Percentiles rank a stretch among this genome's conserved stretches.
Evolutionary conservation across 2,888 invertebrate genomes (phyloP).

Genomic region (Phania funesta): DNA sequence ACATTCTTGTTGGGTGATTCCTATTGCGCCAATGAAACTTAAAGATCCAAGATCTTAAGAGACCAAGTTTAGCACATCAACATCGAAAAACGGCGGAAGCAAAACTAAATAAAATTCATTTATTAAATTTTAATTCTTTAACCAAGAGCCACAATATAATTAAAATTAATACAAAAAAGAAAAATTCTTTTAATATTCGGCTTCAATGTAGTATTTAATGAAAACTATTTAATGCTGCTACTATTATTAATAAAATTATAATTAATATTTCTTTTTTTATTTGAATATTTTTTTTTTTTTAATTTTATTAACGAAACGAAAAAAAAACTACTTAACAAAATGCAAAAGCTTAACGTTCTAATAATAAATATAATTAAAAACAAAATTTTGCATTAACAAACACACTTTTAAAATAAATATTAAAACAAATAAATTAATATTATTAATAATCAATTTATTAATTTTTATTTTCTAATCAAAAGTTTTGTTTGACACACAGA

Average conservation of each 20-base stretch:
- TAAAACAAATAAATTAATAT: constrained; percentile 8
- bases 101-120: no score
- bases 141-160: background rate
- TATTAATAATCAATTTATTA: constrained; percentile 29
- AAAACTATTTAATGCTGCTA: constrained; percentile 26
- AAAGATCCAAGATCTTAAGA: no score
- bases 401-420: constrained; percentile 25
- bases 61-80: no score
- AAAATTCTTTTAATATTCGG: constrained; percentile 25
- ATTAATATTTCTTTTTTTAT: constrained; percentile 7
- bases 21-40: no score
- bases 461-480: constrained; percentile 41
- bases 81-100: no score
- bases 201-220: constrained; percentile 23
- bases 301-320: constrained; percentile 7
- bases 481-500: constrained; percentile 60
- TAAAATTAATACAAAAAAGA: background rate
- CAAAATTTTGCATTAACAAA: constrained; percentile 24
- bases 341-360: background rate
- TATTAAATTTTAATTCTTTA: background rate
- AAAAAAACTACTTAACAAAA: background rate
- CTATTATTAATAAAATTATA: constrained; percentile 55
- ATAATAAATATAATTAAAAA: constrained; percentile 26
- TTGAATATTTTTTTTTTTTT: constrained; percentile 41
- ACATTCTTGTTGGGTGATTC: no score